These are phyloP conservation scores for Heliconius erato DNA, from an alignment of 2,888 invertebrate genomes.

Conservation along the genomic window DNA sequence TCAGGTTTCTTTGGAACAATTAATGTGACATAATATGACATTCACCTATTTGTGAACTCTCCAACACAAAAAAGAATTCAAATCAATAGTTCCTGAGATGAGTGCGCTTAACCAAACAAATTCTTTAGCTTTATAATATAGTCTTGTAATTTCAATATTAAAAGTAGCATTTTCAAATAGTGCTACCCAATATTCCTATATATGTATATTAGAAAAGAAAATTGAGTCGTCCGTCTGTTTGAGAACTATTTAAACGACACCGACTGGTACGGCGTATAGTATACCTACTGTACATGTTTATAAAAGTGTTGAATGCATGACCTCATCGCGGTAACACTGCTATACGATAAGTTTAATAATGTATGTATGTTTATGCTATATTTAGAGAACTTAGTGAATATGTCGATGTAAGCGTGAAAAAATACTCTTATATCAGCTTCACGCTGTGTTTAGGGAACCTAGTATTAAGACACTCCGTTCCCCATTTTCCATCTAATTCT, in stretches of 20 bases:
- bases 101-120: no score
- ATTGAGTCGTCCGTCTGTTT: slow-evolving; percentile 4
- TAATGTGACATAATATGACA: no score
- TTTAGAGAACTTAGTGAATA: neutral
- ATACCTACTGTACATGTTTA: slow-evolving; percentile 19
- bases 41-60: no score
- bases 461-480: no score
- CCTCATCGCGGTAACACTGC: slow-evolving; percentile 34
- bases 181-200: neutral
- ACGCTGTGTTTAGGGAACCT: no score
- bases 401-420: neutral
- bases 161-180: neutral
- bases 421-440: no score
- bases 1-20: no score
- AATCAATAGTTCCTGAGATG: no score
- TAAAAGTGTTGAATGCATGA: slow-evolving; percentile 42
- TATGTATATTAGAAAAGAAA: neutral
- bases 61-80: no score
- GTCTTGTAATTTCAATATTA: neutral
- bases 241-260: slow-evolving; percentile 28
- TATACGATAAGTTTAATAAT: slow-evolving; percentile 1
- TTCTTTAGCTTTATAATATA: no score
- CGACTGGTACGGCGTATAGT: slow-evolving; percentile 38
- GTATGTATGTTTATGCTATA: neutral
- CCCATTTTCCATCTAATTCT: no score